A percentile compares a stretch with the other conserved stretches of the same genome.
Evolutionary conservation across 2,888 invertebrate genomes (phyloP).

Genomic region (Dyspetes luteomarginatus): DNA sequence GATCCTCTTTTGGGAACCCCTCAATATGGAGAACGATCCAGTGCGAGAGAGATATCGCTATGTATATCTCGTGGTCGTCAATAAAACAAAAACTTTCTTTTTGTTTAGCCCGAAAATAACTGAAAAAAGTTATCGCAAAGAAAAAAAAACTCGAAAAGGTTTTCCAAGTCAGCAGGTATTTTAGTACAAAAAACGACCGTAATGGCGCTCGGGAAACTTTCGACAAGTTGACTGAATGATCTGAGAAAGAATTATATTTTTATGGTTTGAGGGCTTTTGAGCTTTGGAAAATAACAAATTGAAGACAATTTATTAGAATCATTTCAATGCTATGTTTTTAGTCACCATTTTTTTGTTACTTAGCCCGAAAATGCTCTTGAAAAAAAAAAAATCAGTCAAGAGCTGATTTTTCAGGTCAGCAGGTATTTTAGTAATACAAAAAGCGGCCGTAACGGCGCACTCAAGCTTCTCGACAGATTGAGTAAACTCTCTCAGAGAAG

Average conservation of each 20-base stretch:
- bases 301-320: no score
- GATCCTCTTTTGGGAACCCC: not conserved
- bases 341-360: no score
- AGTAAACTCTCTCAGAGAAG: not conserved
- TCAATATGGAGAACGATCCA: no score
- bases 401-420: conserved; percentile 46
- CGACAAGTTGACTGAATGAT: not conserved
- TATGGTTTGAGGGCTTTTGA: not conserved
- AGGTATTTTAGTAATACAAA: conserved; percentile 4
- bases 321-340: no score
- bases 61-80: no score
- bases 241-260: no score
- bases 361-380: no score
- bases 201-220: not conserved
- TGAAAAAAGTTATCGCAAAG: no score
- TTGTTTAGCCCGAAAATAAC: no score
- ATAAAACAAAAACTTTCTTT: not conserved
- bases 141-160: conserved; percentile 5
- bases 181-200: not conserved
- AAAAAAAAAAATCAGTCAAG: not conserved
- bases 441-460: not conserved
- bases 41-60: no score
- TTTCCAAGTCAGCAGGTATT: conserved; percentile 40
- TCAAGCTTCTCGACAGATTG: not conserved
- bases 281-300: no score